A percentile compares a stretch with the other conserved stretches of the same genome.
These are phyloP conservation scores for Sebastes hubbsi DNA, from an alignment of 2,797 vertebrate species.

Conservation along the genomic window DNA sequence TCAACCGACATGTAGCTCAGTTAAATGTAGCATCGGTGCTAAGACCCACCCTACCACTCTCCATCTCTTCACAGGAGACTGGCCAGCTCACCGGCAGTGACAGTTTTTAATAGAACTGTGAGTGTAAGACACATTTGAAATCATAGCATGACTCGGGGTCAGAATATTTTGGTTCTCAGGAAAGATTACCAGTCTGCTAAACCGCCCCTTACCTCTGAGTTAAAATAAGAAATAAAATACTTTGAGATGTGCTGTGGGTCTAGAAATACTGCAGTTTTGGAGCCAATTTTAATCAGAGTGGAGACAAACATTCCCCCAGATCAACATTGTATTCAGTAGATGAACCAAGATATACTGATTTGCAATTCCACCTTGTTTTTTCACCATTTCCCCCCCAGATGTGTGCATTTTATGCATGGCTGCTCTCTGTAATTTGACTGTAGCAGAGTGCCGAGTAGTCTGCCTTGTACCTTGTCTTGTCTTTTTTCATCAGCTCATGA, in stretches of 20 bases:
- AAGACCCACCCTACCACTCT: background rate
- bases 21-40: constrained; percentile 17
- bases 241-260: background rate
- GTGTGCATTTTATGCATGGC: constrained; percentile 35
- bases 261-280: background rate
- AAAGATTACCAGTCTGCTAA: constrained; percentile 2
- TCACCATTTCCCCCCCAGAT: constrained; percentile 16
- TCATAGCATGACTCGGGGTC: background rate
- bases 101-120: background rate
- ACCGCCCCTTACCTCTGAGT: background rate
- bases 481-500: constrained; percentile 58
- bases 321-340: constrained; percentile 11
- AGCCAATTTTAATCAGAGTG: background rate
- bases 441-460: constrained; percentile 31
- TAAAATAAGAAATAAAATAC: background rate
- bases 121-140: background rate
- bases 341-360: constrained; percentile 37
- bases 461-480: constrained; percentile 53
- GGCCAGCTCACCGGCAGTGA: background rate
- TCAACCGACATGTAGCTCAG: background rate
- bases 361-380: constrained; percentile 45
- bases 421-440: constrained; percentile 54
- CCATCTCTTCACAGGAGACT: constrained; percentile 2
- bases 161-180: background rate
- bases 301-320: constrained; percentile 4